Conservation (phyloP, 2,888 invertebrate genomes). For the Plutella xylostella region DNA sequence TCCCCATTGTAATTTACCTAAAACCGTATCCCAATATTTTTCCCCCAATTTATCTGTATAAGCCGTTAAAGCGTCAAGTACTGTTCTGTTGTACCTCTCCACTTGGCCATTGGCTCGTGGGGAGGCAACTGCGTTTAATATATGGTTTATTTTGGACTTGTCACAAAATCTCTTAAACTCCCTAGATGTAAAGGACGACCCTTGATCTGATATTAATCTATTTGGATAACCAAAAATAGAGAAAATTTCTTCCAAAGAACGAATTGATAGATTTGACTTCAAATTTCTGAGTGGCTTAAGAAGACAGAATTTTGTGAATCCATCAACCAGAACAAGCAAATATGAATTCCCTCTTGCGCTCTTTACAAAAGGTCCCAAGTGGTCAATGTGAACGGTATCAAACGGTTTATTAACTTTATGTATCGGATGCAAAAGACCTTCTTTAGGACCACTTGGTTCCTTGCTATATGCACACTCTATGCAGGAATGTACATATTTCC, state of each 20-base stretch:
- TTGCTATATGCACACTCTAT: neutral
- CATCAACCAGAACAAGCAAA: constrained; percentile 1
- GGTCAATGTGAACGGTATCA: neutral
- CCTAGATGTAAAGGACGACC: neutral
- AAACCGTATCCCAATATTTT: too few relatives aligned
- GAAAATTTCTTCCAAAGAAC: neutral
- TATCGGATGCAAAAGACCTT: neutral
- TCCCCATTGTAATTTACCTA: too few relatives aligned
- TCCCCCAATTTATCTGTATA: too few relatives aligned
- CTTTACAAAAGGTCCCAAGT: neutral
- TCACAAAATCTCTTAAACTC: neutral
- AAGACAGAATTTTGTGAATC: neutral
- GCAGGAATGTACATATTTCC: neutral
- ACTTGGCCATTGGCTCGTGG: constrained; percentile 21
- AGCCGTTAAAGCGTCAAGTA: constrained; percentile 13
- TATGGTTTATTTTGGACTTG: constrained; percentile 9
- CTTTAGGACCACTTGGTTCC: neutral
- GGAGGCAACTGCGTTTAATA: constrained; percentile 19
- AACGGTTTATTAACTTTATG: neutral
- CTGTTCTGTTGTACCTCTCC: constrained; percentile 19
- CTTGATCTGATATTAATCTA: neutral
- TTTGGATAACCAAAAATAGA: neutral
- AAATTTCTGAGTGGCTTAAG: neutral
- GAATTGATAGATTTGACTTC: neutral
- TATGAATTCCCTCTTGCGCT: neutral